A percentile compares a stretch with the other conserved stretches of the same genome.
Evolutionary conservation across 2,797 vertebrate genomes (phyloP).

Genomic region (Serranus cabrilla): DNA sequence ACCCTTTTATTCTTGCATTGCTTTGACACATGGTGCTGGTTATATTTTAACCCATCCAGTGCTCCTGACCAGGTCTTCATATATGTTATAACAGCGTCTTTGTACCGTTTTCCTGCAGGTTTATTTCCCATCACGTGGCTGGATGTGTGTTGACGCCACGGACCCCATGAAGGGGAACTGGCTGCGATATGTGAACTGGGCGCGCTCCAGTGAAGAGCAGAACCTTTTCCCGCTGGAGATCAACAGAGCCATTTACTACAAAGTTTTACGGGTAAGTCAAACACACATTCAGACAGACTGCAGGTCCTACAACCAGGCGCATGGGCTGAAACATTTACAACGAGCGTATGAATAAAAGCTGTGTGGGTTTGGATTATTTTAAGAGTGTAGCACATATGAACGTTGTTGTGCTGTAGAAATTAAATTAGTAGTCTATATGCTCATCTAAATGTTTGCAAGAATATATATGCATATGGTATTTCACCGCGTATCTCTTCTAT

Average conservation of each 20-base stretch:
- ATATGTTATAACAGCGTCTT: not conserved
- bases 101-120: conserved; percentile 82
- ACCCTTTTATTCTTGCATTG: not conserved
- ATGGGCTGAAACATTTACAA: not conserved
- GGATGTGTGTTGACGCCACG: conserved; percentile 97
- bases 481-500: too few species aligned
- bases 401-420: not conserved
- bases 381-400: not conserved
- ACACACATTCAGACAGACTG: not conserved
- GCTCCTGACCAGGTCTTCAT: conserved; percentile 1
- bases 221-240: conserved; percentile 96
- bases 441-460: not conserved
- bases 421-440: not conserved
- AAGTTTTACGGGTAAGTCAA: conserved; percentile 90
- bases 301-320: not conserved
- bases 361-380: not conserved
- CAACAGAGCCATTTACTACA: conserved; percentile 96
- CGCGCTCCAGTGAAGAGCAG: conserved; percentile 91
- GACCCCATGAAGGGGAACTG: conserved; percentile 95
- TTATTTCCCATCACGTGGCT: conserved; percentile 94
- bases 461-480: not conserved
- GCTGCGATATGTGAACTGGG: conserved; percentile 96
- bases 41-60: not conserved
- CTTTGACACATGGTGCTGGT: conserved; percentile 3
- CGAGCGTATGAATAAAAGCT: not conserved